These are phyloP conservation scores for Spongilla lacustris DNA, from an alignment of 37 sponge, comb jelly and placozoan genomes.

Conservation along the genomic window DNA sequence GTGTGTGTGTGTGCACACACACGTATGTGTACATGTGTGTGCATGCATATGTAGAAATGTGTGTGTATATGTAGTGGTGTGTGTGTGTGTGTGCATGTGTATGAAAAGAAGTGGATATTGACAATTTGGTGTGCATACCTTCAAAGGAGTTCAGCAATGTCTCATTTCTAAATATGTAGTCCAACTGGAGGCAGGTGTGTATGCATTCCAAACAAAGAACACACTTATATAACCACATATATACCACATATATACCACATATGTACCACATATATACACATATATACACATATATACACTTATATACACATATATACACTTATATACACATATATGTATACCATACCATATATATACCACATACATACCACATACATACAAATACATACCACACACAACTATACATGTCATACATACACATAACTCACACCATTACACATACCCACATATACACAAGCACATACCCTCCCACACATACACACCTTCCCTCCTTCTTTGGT, in stretches of 20 bases:
- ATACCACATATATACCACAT: not conserved
- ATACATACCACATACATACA: not conserved
- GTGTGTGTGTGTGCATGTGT: not conserved
- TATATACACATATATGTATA: not conserved
- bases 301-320: not conserved
- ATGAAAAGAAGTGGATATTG: not conserved
- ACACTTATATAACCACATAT: not conserved
- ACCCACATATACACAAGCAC: too few relatives aligned
- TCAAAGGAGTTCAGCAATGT: constrained; percentile 47
- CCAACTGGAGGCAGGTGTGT: constrained; percentile 46
- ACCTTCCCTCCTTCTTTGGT: constrained; percentile 86
- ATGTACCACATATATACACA: not conserved
- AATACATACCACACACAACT: not conserved
- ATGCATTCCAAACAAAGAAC: constrained; percentile 72
- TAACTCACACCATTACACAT: not conserved
- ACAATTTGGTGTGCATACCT: constrained; percentile 24
- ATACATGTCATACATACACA: not conserved
- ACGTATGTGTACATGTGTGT: not conserved
- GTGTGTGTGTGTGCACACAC: not conserved
- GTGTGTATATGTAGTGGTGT: not conserved
- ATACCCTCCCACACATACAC: not conserved
- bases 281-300: not conserved
- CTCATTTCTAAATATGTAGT: constrained; percentile 88
- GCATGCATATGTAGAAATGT: not conserved
- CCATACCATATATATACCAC: too few relatives aligned